A percentile compares a stretch with the other conserved stretches of the same genome.
Conservation (phyloP, 2,113 vertebrate species). For the Crypturellus undulatus region DNA sequence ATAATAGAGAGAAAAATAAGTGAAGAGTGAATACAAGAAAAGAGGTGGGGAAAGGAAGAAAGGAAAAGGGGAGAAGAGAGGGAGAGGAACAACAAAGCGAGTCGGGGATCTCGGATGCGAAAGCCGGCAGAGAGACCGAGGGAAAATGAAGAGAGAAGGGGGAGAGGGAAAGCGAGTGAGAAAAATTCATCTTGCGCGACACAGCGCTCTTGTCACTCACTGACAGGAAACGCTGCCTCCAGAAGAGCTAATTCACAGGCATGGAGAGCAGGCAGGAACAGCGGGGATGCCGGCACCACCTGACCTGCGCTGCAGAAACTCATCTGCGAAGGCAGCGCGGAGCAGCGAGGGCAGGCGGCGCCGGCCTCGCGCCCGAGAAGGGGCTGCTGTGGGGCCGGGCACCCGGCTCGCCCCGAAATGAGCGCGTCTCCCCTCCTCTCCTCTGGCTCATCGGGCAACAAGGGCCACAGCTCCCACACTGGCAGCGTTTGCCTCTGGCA, state of each 20-base stretch:
- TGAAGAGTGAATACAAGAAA: constrained; percentile 54
- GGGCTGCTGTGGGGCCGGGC: neutral
- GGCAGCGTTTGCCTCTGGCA: neutral
- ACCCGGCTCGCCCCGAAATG: neutral
- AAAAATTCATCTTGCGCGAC: constrained; percentile 52
- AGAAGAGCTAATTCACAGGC: neutral
- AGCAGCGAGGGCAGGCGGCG: neutral
- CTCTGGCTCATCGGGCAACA: neutral
- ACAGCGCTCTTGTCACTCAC: constrained; percentile 11
- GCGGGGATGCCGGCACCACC: neutral
- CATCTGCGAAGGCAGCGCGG: neutral
- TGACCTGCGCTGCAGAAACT: neutral
- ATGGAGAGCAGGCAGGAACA: neutral
- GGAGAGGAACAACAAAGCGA: neutral
- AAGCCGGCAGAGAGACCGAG: neutral
- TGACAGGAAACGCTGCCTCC: constrained; percentile 15
- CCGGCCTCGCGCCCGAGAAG: neutral
- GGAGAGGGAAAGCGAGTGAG: neutral
- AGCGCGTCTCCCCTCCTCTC: neutral
- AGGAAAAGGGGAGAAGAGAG: neutral
- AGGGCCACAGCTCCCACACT: neutral
- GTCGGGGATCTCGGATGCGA: neutral
- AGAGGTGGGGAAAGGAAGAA: constrained; percentile 9
- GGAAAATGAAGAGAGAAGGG: neutral
- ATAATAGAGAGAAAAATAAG: constrained; percentile 64